Evolutionary conservation across 2,113 vertebrate genomes (phyloP).

Genomic region (cat (Felis catus)): DNA sequence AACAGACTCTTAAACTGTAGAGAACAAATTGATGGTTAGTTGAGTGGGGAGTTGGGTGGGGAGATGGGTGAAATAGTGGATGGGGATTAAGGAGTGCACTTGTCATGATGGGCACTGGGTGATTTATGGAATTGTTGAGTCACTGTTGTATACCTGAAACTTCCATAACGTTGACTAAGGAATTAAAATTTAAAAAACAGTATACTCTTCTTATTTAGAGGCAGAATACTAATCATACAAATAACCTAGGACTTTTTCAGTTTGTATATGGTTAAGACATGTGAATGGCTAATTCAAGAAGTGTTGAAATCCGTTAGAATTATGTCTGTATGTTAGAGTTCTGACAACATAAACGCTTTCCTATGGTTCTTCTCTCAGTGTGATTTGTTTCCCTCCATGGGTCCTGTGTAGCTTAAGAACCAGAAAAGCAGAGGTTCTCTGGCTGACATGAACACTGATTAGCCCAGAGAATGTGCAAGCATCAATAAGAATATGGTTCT

Average conservation of each 20-base stretch:
- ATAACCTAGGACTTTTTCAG: neutral
- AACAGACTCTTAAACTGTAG: neutral
- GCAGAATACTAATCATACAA: neutral
- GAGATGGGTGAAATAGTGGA: neutral
- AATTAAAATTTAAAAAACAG: neutral
- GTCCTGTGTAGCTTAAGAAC: neutral
- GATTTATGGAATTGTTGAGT: neutral
- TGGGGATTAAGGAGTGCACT: neutral
- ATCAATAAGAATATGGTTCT: neutral
- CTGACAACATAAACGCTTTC: accelerated
- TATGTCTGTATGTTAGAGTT: neutral
- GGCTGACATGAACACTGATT: neutral
- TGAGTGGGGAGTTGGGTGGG: neutral
- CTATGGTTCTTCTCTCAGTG: neutral
- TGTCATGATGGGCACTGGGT: neutral
- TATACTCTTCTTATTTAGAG: neutral
- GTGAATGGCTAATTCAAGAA: neutral
- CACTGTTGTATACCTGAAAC: neutral
- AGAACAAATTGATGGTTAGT: neutral
- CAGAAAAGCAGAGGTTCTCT: neutral
- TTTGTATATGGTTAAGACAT: neutral
- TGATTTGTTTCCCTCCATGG: neutral
- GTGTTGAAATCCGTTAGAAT: neutral
- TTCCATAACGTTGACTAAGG: neutral
- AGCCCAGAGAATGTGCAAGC: neutral